Conservation (phyloP, 2,888 invertebrate species). For the Sinopyrophorus schimmeli region DNA sequence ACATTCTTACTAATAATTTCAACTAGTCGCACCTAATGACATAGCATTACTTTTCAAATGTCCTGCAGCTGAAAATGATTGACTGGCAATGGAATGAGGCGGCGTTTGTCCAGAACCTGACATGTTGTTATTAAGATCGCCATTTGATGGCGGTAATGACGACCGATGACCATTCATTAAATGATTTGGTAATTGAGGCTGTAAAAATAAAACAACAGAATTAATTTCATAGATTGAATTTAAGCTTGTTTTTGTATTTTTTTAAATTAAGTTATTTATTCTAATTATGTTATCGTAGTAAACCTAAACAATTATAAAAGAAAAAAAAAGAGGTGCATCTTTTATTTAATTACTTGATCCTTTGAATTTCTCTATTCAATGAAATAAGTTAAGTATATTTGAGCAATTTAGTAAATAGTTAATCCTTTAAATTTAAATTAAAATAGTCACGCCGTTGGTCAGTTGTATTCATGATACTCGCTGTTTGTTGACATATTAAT, state of each 20-base stretch:
- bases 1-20: slow-evolving; percentile 55
- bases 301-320: too few species aligned
- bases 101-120: slow-evolving; percentile 56
- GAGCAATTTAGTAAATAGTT: too few species aligned
- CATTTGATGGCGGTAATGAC: slow-evolving; percentile 54
- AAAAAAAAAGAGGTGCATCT: too few species aligned
- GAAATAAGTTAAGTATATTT: too few species aligned
- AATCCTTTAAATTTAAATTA: too few species aligned
- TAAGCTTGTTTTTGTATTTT: too few species aligned
- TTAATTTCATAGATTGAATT: slow-evolving; percentile 1
- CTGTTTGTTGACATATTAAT: too few species aligned
- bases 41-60: slow-evolving; percentile 55
- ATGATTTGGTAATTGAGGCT: slow-evolving; percentile 51
- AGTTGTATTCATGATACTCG: too few species aligned
- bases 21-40: slow-evolving; percentile 67
- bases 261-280: background rate
- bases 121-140: slow-evolving; percentile 73
- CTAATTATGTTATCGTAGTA: too few species aligned
- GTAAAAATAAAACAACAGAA: slow-evolving; percentile 37
- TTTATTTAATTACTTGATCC: too few species aligned
- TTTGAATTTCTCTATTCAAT: too few species aligned
- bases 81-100: slow-evolving; percentile 52
- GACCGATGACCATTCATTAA: slow-evolving; percentile 61
- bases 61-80: slow-evolving; percentile 60
- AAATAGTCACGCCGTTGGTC: too few species aligned